Evolutionary conservation across 1,140 invertebrate genomes (phyloP).

Genomic region (Drosophila orosa): DNA sequence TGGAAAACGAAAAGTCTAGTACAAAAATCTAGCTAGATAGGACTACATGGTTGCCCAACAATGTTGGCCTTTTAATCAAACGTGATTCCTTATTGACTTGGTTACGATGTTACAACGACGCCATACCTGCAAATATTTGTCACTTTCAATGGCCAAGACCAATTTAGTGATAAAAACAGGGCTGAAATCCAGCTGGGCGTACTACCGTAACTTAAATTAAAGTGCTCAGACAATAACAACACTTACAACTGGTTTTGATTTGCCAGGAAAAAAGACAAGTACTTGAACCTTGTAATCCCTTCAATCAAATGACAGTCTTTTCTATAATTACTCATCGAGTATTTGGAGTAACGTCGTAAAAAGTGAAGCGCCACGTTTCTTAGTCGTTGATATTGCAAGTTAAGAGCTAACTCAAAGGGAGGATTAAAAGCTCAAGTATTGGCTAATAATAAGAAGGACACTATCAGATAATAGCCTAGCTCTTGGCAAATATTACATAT

Average conservation of each 20-base stretch:
- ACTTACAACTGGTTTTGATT: constrained; percentile 27
- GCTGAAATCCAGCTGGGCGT: background rate
- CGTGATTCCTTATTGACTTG: background rate
- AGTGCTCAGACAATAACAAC: constrained; percentile 21
- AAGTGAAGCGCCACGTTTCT: constrained; percentile 17
- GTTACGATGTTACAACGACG: background rate
- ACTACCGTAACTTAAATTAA: constrained; percentile 31
- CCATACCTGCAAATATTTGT: constrained; percentile 19
- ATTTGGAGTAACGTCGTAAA: constrained; percentile 27
- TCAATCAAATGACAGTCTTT: constrained; percentile 15
- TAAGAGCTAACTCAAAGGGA: background rate
- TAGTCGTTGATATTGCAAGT: too few species aligned
- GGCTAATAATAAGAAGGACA: constrained; percentile 1
- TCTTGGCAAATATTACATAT: background rate
- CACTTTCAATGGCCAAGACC: constrained; percentile 1
- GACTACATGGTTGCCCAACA: constrained; percentile 4
- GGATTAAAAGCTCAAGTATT: constrained; percentile 11
- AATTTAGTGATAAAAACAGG: background rate
- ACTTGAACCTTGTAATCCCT: constrained; percentile 14
- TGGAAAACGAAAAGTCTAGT: constrained; percentile 19
- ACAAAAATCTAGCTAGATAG: background rate
- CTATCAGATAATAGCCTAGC: background rate
- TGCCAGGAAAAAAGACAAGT: constrained; percentile 10
- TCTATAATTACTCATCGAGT: constrained; percentile 21
- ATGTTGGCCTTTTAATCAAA: constrained; percentile 7